phyloP scores from a whole-genome alignment of 2,113 vertebrate species.

The Corynorhinus townsendii region DNA sequence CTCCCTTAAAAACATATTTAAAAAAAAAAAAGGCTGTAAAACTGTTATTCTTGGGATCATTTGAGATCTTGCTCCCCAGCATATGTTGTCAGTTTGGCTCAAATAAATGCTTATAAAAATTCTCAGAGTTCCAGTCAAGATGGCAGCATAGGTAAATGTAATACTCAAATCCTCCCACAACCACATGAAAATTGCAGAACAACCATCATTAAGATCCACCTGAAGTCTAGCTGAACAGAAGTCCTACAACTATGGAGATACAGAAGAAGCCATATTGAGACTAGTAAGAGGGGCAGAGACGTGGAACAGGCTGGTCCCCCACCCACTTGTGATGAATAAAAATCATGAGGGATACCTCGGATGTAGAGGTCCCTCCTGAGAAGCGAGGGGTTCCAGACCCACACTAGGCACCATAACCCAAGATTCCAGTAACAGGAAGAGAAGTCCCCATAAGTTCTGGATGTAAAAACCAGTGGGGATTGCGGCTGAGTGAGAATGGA shows the following conservation, averaged over 20 bases:
- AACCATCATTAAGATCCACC: not conserved
- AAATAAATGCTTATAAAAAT: not conserved
- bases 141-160: not conserved
- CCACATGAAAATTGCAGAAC: not conserved
- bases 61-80: not conserved
- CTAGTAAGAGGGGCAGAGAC: not conserved
- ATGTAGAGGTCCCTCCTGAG: not conserved
- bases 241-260: not conserved
- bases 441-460: not conserved
- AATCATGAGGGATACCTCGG: not conserved
- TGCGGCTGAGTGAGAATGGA: not conserved
- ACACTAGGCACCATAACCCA: not conserved
- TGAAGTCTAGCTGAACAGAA: not conserved
- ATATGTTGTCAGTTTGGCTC: not conserved
- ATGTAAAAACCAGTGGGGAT: not conserved
- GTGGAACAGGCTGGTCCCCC: not conserved
- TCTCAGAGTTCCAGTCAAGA: not conserved
- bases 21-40: not conserved
- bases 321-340: not conserved
- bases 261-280: not conserved
- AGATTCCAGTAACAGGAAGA: not conserved
- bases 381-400: not conserved
- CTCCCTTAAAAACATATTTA: not conserved
- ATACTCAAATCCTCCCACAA: not conserved
- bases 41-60: not conserved